These are phyloP conservation scores for Agrochola circellaris DNA, from an alignment of 2,888 invertebrate species.

Conservation along the genomic window DNA sequence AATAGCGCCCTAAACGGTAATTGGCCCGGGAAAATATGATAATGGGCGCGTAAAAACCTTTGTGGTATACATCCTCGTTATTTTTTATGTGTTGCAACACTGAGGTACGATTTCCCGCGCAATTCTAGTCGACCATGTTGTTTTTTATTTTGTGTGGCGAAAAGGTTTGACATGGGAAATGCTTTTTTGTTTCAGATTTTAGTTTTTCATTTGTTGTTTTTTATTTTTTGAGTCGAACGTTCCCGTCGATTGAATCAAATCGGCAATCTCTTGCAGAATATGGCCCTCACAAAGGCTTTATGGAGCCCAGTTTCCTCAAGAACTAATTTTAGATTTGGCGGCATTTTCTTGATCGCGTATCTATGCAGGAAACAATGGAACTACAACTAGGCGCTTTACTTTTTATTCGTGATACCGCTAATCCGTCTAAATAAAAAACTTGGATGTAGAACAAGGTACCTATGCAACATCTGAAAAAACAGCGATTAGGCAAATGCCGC, in stretches of 20 bases:
- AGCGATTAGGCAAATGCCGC: no score
- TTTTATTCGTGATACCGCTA: no score
- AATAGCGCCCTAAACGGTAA: constrained; percentile 81
- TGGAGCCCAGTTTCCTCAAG: no score
- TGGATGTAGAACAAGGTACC: no score
- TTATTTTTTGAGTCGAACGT: neutral
- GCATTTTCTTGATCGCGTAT: no score
- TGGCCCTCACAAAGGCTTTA: no score
- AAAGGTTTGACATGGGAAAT: constrained; percentile 56
- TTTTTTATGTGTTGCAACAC: constrained; percentile 77
- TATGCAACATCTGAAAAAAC: no score
- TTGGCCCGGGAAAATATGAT: constrained; percentile 85
- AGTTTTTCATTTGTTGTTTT: neutral
- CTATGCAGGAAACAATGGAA: no score
- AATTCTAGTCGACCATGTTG: constrained; percentile 77
- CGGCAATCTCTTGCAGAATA: neutral
- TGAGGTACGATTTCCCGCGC: constrained; percentile 76
- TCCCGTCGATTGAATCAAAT: neutral
- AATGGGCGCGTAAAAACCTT: constrained; percentile 85
- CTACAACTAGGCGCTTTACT: no score
- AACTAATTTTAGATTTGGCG: no score
- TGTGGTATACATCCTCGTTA: constrained; percentile 82
- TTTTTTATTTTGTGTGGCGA: constrained; percentile 66
- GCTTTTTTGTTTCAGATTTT: constrained; percentile 26
- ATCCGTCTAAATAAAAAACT: no score